Evolutionary conservation across 2,888 invertebrate species (phyloP).

Genomic region (Euzophera pinguis): DNA sequence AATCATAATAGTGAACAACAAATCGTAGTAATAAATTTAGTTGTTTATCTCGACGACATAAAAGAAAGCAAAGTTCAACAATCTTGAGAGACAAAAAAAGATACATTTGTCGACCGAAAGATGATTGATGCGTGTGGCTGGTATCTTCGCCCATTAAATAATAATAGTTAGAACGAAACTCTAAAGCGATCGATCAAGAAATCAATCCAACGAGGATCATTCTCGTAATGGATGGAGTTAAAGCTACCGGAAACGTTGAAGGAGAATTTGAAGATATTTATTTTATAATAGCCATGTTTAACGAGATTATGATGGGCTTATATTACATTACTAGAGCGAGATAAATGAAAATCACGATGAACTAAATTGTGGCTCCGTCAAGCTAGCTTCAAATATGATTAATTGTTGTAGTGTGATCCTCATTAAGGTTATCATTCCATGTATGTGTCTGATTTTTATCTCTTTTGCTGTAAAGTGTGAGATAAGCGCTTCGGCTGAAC

Average conservation of each 20-base stretch:
- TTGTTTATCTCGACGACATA: constrained; percentile 42
- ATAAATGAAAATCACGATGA: constrained; percentile 9
- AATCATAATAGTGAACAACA: constrained; percentile 17
- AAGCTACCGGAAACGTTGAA: constrained; percentile 64
- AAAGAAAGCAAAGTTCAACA: constrained; percentile 48
- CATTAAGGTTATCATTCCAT: constrained; percentile 15
- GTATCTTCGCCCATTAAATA: constrained; percentile 74
- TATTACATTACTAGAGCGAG: constrained; percentile 17
- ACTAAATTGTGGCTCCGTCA: constrained; percentile 5
- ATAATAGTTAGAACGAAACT: constrained; percentile 70
- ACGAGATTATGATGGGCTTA: constrained; percentile 27
- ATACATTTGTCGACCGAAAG: constrained; percentile 62
- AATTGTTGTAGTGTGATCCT: constrained; percentile 9
- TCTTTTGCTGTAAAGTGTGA: constrained; percentile 8
- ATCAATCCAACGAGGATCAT: constrained; percentile 65
- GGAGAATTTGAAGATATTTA: constrained; percentile 29
- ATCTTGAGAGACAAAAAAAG: constrained; percentile 45
- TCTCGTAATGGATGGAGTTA: constrained; percentile 66
- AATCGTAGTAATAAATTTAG: constrained; percentile 30
- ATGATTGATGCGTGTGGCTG: constrained; percentile 67
- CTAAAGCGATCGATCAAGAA: constrained; percentile 71
- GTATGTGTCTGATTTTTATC: constrained; percentile 16
- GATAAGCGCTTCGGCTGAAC: constrained; percentile 10
- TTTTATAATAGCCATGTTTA: constrained; percentile 27
- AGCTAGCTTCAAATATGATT: constrained; percentile 9